Conservation (phyloP, 2,113 vertebrate species). For the Sylvilagus bachmani region DNA sequence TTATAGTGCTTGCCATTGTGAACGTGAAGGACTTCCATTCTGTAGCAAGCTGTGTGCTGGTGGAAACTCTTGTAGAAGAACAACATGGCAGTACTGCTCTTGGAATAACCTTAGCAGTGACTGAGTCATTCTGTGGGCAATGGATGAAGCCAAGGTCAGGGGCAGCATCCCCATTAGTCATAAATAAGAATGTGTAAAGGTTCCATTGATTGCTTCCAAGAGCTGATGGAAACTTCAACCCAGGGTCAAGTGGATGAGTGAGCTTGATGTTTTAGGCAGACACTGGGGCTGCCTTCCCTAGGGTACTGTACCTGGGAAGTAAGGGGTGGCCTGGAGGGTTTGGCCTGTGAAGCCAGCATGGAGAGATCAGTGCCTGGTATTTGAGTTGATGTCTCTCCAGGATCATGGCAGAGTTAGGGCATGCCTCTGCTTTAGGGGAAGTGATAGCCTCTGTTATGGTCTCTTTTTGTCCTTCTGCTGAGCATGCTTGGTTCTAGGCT, state of each 20-base stretch:
- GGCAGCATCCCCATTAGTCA: background rate
- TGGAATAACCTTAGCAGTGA: background rate
- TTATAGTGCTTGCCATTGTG: background rate
- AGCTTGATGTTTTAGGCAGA: conserved; percentile 25
- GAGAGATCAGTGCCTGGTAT: background rate
- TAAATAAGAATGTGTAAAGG: background rate
- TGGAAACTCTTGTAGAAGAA: background rate
- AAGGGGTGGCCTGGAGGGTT: background rate
- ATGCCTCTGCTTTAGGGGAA: background rate
- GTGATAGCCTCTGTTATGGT: background rate
- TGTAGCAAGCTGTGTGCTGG: background rate
- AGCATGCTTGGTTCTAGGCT: background rate
- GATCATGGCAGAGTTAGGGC: background rate
- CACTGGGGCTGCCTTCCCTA: background rate
- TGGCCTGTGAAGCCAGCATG: background rate
- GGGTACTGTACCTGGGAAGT: background rate
- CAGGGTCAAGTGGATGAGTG: background rate
- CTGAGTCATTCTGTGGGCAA: conserved; percentile 12
- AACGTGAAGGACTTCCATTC: background rate
- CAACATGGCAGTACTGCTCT: background rate
- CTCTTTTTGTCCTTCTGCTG: background rate
- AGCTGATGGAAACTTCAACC: background rate
- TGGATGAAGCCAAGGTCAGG: conserved; percentile 46
- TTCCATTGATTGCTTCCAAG: background rate
- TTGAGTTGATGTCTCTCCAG: background rate